Evolutionary conservation across 2,113 vertebrate genomes (phyloP).

Genomic region (Etheostoma cragini): DNA sequence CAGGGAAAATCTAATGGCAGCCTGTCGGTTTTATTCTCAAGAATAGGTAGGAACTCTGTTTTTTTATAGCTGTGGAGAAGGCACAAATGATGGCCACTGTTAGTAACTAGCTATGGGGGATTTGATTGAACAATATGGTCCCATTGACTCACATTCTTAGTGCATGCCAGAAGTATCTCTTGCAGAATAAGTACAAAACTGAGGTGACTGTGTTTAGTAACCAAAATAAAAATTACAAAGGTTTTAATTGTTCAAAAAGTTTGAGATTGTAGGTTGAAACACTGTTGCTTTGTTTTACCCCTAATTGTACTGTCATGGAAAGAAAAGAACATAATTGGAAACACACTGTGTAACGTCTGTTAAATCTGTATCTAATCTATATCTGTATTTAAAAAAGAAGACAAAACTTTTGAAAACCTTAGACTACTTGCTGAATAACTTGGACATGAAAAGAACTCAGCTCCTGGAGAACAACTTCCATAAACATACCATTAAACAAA

Average conservation of each 20-base stretch:
- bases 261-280: not conserved
- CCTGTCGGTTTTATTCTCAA: not conserved
- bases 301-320: not conserved
- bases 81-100: not conserved
- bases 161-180: not conserved
- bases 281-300: not conserved
- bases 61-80: not conserved
- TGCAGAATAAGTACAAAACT: not conserved
- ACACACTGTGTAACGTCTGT: not conserved
- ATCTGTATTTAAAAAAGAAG: not conserved
- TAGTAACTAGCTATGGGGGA: not conserved
- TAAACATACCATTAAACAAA: not conserved
- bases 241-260: not conserved
- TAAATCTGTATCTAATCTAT: not conserved
- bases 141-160: not conserved
- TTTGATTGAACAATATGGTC: not conserved
- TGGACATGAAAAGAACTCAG: not conserved
- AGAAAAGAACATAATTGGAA: not conserved
- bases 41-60: not conserved
- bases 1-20: not conserved
- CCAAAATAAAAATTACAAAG: not conserved
- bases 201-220: not conserved
- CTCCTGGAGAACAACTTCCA: not conserved
- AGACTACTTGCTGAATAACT: no score
- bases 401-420: not conserved